Base-by-base conservation (phyloP, 2,113 vertebrate species). In the Mystacornis crossleyi region DNA sequence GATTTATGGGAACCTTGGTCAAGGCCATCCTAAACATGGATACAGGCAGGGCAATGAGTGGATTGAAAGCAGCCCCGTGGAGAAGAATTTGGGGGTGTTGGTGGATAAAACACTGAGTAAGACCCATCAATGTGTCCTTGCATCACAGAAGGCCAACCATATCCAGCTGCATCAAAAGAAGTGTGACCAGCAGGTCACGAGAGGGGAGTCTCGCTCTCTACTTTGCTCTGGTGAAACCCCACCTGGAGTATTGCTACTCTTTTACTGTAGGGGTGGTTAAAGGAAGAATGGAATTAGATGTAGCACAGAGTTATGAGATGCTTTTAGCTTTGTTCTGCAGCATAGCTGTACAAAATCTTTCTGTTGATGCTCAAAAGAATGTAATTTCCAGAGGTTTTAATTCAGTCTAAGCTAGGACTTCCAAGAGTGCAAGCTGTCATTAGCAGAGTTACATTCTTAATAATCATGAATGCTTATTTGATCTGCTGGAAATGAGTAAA, bases 61-160 rank as follows among this genome's bases (percentile, higher is more conserved):
- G 20, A 72, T 33, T 67, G n/a, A 57, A 43, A 72, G n/a, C n/a
- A 67, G 23, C 19, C 28, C 23, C 48, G 38, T 12, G 4, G 57
- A 55, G 47, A 61, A 80, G 12, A 11, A 57, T 57, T 57, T 84
- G 23, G 23, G 7, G 1, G 1, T 36, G 7, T 8, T 81, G 33
- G 33, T 65, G 26, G 36, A 47, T 57, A 42, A 80, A 81, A n/a
- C 51, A 26, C 21, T 36, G 26, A 73, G 13, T 26, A n/a, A 23
- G 19, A 36, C 4, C 33, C 1, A 6, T 29, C 57, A 71, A 7
- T 8, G 8, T n/a, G n/a, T 7, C 2, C 12, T 75, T 8, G 7
- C 29, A 87, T 29, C 7, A 45, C 47, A 80, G 83, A 53, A 84
- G 51, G 29, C 17, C 28, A 54, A 36, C 18, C 21, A 36, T 9